phyloP scores from a whole-genome alignment of 2,888 invertebrate species.

The Macaria liturata region DNA sequence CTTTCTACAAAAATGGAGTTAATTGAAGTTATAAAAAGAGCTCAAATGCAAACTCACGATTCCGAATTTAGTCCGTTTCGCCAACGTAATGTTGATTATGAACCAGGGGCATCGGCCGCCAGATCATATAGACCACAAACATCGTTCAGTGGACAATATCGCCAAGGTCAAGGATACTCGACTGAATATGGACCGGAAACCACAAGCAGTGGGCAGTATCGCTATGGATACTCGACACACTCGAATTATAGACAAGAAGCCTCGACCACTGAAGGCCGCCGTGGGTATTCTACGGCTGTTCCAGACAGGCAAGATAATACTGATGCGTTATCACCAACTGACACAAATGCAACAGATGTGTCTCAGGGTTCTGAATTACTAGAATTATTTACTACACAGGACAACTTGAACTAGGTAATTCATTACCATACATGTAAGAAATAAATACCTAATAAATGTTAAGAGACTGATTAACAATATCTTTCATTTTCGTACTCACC shows the following conservation, averaged over 20 bases:
- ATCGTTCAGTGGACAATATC: slow-evolving; percentile 40
- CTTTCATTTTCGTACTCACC: slow-evolving; percentile 33
- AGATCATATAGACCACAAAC: slow-evolving; percentile 39
- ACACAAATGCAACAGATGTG: slow-evolving; percentile 42
- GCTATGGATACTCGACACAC: slow-evolving; percentile 32
- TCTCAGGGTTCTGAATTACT: slow-evolving; percentile 42
- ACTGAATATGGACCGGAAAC: slow-evolving; percentile 35
- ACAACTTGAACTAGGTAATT: slow-evolving; percentile 27
- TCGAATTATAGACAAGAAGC: slow-evolving; percentile 40
- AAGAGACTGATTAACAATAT: slow-evolving; percentile 34
- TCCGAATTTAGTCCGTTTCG: slow-evolving; percentile 33
- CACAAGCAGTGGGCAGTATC: slow-evolving; percentile 37
- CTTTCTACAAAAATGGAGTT: slow-evolving; percentile 43
- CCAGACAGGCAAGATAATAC: slow-evolving; percentile 39
- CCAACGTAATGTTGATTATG: slow-evolving; percentile 39
- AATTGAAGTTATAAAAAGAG: slow-evolving; percentile 43
- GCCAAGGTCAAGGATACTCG: slow-evolving; percentile 35
- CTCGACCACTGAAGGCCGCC: slow-evolving; percentile 37
- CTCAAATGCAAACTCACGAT: slow-evolving; percentile 39
- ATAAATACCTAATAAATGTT: slow-evolving; percentile 34
- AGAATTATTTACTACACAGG: slow-evolving; percentile 36
- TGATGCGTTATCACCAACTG: slow-evolving; percentile 41
- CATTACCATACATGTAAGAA: slow-evolving; percentile 32
- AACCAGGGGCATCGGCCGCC: slow-evolving; percentile 41
- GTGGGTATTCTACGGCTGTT: slow-evolving; percentile 36